Evolutionary conservation across 2,797 vertebrate species (phyloP).

Genomic region (Propithecus perrieri): DNA sequence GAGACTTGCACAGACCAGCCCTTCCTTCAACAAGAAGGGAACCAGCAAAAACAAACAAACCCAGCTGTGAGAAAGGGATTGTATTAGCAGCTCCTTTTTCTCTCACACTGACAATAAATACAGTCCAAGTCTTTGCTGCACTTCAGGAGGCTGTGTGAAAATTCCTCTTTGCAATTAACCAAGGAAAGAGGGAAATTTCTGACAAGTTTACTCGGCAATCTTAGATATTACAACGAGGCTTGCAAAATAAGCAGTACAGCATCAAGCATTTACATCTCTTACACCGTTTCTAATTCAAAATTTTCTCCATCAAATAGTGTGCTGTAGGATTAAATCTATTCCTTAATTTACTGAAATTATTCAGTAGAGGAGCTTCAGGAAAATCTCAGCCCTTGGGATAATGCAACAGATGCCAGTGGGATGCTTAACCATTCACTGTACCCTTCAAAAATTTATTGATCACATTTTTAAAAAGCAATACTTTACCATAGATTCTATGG

Average conservation of each 20-base stretch:
- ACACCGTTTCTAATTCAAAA: background rate
- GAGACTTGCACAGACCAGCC: background rate
- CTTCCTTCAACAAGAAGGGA: background rate
- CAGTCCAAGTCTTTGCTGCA: background rate
- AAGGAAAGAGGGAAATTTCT: background rate
- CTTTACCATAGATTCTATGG: conserved; percentile 74
- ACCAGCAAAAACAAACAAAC: background rate
- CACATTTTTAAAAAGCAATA: conserved; percentile 64
- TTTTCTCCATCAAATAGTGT: conserved; percentile 49
- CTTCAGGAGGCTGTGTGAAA: background rate
- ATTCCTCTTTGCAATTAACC: background rate
- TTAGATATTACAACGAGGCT: background rate
- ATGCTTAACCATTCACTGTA: background rate
- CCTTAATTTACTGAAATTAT: conserved; percentile 15
- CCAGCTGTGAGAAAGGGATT: background rate
- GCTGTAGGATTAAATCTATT: background rate
- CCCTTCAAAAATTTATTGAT: conserved; percentile 59
- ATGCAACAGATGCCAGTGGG: conserved; percentile 22
- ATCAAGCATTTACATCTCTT: background rate
- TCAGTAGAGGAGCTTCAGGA: background rate
- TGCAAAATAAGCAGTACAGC: background rate
- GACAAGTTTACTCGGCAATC: background rate
- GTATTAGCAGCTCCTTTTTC: background rate
- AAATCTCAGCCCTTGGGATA: background rate
- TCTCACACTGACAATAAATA: background rate